A percentile compares a stretch with the other conserved stretches of the same genome.
These are phyloP conservation scores for Rhegmatorhina hoffmannsi DNA, from an alignment of 2,113 vertebrate species.

Conservation along the genomic window DNA sequence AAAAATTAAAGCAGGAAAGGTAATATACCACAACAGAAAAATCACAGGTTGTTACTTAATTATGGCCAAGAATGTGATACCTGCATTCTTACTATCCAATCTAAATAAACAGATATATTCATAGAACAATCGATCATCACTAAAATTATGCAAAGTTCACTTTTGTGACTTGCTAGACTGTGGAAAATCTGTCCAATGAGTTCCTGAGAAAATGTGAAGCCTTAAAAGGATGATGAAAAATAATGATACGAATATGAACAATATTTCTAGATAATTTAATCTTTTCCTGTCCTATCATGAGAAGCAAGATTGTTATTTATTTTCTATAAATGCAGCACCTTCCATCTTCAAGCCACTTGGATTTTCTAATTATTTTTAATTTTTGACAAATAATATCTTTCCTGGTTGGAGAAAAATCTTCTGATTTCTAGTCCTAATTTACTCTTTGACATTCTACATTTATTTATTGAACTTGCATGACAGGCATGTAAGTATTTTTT, in stretches of 20 bases:
- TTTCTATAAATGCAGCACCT: neutral
- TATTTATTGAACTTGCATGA: neutral
- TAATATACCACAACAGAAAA: neutral
- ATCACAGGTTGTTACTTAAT: neutral
- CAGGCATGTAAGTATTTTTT: neutral
- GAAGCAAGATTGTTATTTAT: neutral
- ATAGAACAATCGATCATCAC: neutral
- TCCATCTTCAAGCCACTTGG: neutral
- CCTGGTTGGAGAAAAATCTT: neutral
- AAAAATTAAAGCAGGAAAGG: neutral
- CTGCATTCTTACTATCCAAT: neutral
- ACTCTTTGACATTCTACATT: neutral
- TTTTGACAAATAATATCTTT: neutral
- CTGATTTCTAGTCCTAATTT: neutral
- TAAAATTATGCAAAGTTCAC: neutral
- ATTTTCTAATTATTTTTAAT: neutral
- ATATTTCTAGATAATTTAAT: neutral
- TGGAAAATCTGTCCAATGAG: neutral
- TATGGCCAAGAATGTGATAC: neutral
- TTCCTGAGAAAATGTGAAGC: neutral
- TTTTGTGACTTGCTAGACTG: neutral
- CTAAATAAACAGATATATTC: neutral
- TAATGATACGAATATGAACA: neutral
- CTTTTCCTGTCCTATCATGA: neutral
- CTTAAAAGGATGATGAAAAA: neutral